Evolutionary conservation across 2,888 invertebrate genomes (phyloP), one percentile per base, ranked within the genome.

Genomic region (Philopedon plagiatum): DNA sequence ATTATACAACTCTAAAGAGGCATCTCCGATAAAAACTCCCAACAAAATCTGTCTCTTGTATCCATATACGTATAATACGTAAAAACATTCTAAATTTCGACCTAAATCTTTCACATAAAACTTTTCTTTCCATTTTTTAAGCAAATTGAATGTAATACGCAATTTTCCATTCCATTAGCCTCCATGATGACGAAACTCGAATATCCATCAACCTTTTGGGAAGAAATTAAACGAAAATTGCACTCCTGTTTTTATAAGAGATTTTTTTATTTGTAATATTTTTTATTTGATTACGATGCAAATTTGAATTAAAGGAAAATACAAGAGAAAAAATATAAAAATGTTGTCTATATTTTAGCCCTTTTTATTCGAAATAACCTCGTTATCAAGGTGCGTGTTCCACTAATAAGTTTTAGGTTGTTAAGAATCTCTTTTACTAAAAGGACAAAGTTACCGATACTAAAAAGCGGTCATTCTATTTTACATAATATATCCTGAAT

Each of bases 81-180:
- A 46, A 46, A 46, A 2, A 11, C 0, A 46, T 46, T 11, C n/a
- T 21, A 46, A 46, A 19, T 21, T 4, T 18, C 8, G 0, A 1
- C 29, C 32, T 29, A 8, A 54, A 54, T 8, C 9, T 29, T 54
- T 4, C 29, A 15, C n/a, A 32, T 29, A 15, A 54, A 54, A 54
- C 29, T 54, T 54, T 29, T 54, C 46, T 46, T 46, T 23, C n/a
- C 46, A 54, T 54, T 29, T 54, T 54, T 54, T 29, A 32, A 15
- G 32, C 51, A 51, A 54, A 54, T 54, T 54, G 51, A 54, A 32
- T 54, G 51, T 54, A 32, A 54, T 54, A 54, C 51, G 51, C 51
- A 54, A 54, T 54, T 54, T 54, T 54, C 51, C 51, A 54, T 54
- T 54, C 51, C 51, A 54, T 54, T 54, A 54, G 26, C 13, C 49